These are phyloP conservation scores for Neofelis nebulosa DNA, from an alignment of 2,113 vertebrate species.

Conservation along the genomic window DNA sequence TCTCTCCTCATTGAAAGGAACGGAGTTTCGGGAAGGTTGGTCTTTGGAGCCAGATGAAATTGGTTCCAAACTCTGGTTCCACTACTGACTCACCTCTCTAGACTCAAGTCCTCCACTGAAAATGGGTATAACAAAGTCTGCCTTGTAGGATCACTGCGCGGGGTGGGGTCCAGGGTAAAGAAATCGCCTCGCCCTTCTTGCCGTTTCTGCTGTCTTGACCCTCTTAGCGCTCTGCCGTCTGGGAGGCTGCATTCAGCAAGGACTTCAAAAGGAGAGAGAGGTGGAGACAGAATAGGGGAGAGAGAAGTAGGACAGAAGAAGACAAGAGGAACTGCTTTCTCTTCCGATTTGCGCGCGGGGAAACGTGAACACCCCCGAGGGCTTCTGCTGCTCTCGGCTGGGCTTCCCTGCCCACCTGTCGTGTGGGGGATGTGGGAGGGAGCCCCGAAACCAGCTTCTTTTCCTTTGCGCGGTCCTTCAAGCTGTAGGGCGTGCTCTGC, in stretches of 20 bases:
- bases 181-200: neutral
- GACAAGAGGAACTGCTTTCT: constrained; percentile 62
- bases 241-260: neutral
- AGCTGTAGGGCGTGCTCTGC: constrained; percentile 58
- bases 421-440: constrained; percentile 73
- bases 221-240: neutral
- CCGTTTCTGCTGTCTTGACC: neutral
- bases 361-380: constrained; percentile 49
- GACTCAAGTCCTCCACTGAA: neutral
- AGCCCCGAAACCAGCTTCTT: constrained; percentile 64
- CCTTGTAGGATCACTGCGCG: accelerated
- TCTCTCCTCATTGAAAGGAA: neutral
- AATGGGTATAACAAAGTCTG: neutral
- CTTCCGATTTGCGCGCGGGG: constrained; percentile 48
- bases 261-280: neutral
- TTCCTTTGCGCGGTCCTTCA: constrained; percentile 63
- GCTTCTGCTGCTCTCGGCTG: constrained; percentile 43
- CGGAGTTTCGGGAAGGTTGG: neutral
- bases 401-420: constrained; percentile 51
- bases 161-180: neutral
- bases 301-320: neutral
- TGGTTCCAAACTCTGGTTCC: neutral
- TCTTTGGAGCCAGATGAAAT: neutral
- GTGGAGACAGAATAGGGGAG: neutral
- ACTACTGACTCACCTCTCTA: neutral